Base-by-base conservation (phyloP, 1,140 invertebrate species). In the Scaptomyza montana region DNA sequence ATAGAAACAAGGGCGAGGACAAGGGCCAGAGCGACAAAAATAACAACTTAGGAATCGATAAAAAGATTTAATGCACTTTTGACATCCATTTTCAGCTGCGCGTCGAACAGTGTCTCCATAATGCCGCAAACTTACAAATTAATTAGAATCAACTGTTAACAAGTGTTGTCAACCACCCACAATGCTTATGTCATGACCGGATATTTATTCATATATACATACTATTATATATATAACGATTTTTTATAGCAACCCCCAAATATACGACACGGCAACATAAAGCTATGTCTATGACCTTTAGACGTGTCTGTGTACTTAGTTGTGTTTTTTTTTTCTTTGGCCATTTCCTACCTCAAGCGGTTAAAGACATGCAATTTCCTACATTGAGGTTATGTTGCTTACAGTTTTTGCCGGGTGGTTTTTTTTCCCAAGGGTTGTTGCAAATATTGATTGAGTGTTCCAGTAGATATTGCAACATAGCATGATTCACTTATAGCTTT, bases 311-410 rank as follows among this genome's bases (percentile, higher is more conserved):
- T 53, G 46, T 57, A 51, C 25, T 28, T 57, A 33, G n/a, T 12
- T 16, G 12, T 19, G 8, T 10, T 41, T 39, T 36, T 39, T 51
- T 62, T 21, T 16, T 16, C 45, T 62, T 21, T 33, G 21, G 19
- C 45, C 56, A 68, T 68, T 68, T 68, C 64, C 70, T 73, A 56
- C 64, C 65, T 68, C 50, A 73, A 73, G 25, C 21, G 50, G 16
- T 19, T 47, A 47, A n/a, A 9, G 16, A 45, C 68, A 62, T 51
- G 56, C 56, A 61, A 68, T 36, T 60, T 45, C 19, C 5, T 47
- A 55, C 36, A 47, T 73, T 73, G 50, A 68, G 70, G 70, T 68
- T 73, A 73, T 46, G 70, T 68, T 50, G 33, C 12, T 2, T 13
- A 5, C 9, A 3, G 5, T 0, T 43, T 66, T 60, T 46, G 56